Percentiles rank a stretch among this genome's conserved stretches.
Conservation (phyloP, 2,888 invertebrate species). For the Pharmacophagus antenor region DNA sequence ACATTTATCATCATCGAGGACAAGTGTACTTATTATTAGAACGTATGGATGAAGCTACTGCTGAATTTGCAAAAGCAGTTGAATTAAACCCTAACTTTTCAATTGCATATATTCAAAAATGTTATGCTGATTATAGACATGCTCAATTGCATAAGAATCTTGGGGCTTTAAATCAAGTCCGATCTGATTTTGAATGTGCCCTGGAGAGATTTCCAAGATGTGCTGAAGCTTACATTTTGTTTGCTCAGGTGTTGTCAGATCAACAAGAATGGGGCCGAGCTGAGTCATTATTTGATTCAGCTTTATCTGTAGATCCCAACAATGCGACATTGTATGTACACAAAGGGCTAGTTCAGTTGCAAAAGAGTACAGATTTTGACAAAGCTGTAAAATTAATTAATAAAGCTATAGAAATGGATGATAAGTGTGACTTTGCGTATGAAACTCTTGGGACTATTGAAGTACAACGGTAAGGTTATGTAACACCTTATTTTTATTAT, state of each 20-base stretch:
- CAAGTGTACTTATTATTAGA: constrained; percentile 92
- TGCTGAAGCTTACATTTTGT: constrained; percentile 92
- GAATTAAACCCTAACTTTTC: constrained; percentile 91
- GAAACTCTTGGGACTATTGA: constrained; percentile 97
- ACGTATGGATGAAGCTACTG: constrained; percentile 88
- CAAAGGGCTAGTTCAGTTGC: constrained; percentile 89
- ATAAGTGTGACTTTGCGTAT: constrained; percentile 96
- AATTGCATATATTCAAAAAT: constrained; percentile 93
- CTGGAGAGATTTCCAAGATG: constrained; percentile 90
- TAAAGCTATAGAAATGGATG: constrained; percentile 92
- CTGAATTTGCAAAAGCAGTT: constrained; percentile 91
- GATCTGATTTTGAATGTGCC: constrained; percentile 87
- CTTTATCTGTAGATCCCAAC: constrained; percentile 89
- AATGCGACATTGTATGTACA: constrained; percentile 94
- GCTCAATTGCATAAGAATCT: constrained; percentile 83
- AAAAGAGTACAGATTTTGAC: constrained; percentile 91
- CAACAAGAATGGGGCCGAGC: constrained; percentile 91
- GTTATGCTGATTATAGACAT: constrained; percentile 91
- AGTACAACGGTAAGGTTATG: constrained; percentile 89
- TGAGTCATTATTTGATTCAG: constrained; percentile 89
- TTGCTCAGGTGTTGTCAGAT: constrained; percentile 94
- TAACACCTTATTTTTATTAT: not conserved
- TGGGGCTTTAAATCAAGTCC: constrained; percentile 82
- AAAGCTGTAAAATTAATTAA: constrained; percentile 89
- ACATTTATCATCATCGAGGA: constrained; percentile 96